Evolutionary conservation across 2,113 vertebrate genomes (phyloP).

Genomic region (Mesitornis unicolor): DNA sequence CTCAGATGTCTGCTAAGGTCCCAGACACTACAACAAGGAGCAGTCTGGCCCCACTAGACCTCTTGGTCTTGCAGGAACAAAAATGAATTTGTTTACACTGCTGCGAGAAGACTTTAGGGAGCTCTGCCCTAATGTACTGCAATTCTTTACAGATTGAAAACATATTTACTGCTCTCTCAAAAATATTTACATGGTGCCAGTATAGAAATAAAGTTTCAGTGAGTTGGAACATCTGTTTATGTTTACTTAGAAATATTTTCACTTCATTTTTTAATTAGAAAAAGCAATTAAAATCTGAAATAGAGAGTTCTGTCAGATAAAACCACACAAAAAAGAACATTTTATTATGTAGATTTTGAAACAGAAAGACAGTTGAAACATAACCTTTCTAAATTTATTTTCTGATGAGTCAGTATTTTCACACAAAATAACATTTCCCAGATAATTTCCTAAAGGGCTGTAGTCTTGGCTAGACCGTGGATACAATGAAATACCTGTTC

Average conservation of each 20-base stretch:
- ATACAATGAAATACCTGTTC: background rate
- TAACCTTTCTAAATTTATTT: background rate
- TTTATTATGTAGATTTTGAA: background rate
- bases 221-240: background rate
- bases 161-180: background rate
- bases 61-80: background rate
- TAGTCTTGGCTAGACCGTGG: background rate
- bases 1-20: background rate
- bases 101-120: background rate
- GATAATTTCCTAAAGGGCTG: background rate
- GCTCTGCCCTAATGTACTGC: background rate
- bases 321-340: background rate
- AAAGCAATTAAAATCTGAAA: background rate
- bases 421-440: background rate
- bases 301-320: background rate
- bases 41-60: rapidly evolving
- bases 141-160: background rate
- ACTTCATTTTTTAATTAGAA: background rate
- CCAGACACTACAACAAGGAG: background rate
- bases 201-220: background rate
- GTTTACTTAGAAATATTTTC: background rate
- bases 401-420: background rate
- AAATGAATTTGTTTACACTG: background rate
- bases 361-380: background rate
- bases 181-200: background rate